Conservation (phyloP, 2,797 vertebrate genomes). For the Brachyalestes nurse region DNA sequence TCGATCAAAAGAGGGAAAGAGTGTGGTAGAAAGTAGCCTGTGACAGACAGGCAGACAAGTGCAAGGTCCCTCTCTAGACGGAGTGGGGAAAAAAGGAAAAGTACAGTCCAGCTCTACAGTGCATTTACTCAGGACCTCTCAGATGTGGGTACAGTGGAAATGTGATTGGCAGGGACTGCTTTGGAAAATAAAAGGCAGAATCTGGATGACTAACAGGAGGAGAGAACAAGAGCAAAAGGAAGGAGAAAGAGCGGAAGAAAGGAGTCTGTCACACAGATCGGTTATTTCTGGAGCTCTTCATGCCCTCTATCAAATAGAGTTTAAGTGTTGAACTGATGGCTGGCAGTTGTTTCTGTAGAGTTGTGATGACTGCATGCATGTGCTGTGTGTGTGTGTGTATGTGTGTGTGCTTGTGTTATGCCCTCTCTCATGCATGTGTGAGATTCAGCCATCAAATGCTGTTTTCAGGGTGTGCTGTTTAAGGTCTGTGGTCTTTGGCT, state of each 20-base stretch:
- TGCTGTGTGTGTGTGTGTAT: background rate
- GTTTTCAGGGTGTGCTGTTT: background rate
- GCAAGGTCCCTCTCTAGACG: background rate
- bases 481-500: background rate
- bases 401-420: background rate
- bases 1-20: background rate
- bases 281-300: constrained; percentile 8
- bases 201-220: constrained; percentile 7
- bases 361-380: background rate
- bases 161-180: constrained; percentile 14
- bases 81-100: constrained; percentile 2
- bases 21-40: background rate
- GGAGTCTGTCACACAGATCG: background rate
- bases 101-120: background rate
- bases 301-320: background rate
- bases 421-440: background rate
- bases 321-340: background rate
- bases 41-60: background rate
- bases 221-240: background rate
- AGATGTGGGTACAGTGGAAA: background rate
- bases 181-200: constrained; percentile 1
- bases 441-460: background rate
- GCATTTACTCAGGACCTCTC: background rate
- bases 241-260: background rate
- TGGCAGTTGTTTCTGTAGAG: background rate